Evolutionary conservation across 2,888 invertebrate genomes (phyloP).

Genomic region (Acrobasis suavella): DNA sequence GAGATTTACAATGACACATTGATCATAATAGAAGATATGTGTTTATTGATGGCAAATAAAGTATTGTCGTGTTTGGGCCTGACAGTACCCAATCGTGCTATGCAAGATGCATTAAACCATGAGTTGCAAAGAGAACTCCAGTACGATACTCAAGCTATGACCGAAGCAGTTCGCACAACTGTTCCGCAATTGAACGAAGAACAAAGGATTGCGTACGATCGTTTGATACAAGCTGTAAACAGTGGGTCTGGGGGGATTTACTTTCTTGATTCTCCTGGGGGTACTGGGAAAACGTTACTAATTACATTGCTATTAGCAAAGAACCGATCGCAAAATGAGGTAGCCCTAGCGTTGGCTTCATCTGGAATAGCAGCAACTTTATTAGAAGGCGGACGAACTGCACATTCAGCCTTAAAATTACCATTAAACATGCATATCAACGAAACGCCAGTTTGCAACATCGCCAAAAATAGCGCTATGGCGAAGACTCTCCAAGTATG

Average conservation of each 20-base stretch:
- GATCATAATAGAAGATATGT: conserved; percentile 36
- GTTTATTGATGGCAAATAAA: conserved; percentile 40
- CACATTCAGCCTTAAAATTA: conserved; percentile 47
- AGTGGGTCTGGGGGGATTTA: conserved; percentile 12
- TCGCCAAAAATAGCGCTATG: neutral
- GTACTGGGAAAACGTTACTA: conserved; percentile 26
- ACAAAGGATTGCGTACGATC: conserved; percentile 38
- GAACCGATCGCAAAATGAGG: neutral
- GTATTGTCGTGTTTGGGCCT: conserved; percentile 38
- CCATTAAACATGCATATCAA: conserved; percentile 8
- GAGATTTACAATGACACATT: conserved; percentile 36
- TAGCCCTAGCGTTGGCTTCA: conserved; percentile 31
- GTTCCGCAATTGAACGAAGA: conserved; percentile 39
- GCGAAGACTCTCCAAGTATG: neutral
- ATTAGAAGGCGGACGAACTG: conserved; percentile 39
- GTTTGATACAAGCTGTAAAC: conserved; percentile 34
- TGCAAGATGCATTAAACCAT: conserved; percentile 34
- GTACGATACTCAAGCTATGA: conserved; percentile 35
- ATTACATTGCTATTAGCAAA: conserved; percentile 6
- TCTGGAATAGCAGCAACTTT: conserved; percentile 36
- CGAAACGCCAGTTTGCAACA: neutral
- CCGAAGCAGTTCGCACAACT: conserved; percentile 36
- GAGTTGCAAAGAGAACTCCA: conserved; percentile 34
- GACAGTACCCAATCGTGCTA: conserved; percentile 36
- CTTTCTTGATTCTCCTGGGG: conserved; percentile 5